Evolutionary conservation across 2,113 vertebrate species (phyloP).

Genomic region (Lipotes vexillifer): DNA sequence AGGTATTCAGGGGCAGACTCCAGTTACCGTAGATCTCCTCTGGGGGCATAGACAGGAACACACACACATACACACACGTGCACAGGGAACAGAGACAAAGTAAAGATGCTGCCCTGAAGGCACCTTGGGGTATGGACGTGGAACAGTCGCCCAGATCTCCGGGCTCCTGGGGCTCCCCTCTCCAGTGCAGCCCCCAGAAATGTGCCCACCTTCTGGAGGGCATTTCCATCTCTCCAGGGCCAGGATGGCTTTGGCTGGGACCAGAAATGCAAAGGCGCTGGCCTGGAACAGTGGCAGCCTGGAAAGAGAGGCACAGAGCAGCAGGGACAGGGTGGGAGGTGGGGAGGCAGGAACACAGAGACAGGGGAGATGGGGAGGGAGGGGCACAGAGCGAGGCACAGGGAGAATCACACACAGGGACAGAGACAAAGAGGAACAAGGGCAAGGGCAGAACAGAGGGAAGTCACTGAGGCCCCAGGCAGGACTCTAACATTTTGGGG

Average conservation of each 20-base stretch:
- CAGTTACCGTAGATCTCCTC: slow-evolving; percentile 96
- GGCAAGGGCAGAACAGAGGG: neutral
- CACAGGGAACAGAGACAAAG: neutral
- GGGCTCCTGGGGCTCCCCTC: neutral
- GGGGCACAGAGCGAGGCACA: neutral
- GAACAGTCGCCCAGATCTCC: neutral
- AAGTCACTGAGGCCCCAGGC: neutral
- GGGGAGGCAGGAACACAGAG: neutral
- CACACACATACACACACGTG: neutral
- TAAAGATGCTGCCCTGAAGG: neutral
- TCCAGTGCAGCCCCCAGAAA: neutral
- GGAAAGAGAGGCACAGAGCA: neutral
- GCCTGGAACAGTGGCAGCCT: slow-evolving; percentile 92
- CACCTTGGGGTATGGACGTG: neutral
- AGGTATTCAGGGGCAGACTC: slow-evolving; percentile 88
- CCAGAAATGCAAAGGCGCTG: slow-evolving; percentile 89
- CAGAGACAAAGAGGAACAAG: neutral
- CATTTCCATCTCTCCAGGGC: slow-evolving; percentile 90
- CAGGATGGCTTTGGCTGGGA: slow-evolving; percentile 89
- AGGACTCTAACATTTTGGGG: neutral
- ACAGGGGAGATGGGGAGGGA: too few relatives aligned
- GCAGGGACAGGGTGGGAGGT: neutral
- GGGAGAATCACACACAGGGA: neutral
- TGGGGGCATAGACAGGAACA: slow-evolving; percentile 65
- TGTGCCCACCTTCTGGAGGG: slow-evolving; percentile 83